These are phyloP conservation scores for Arge pagana DNA, from an alignment of 2,888 invertebrate genomes.

Conservation along the genomic window DNA sequence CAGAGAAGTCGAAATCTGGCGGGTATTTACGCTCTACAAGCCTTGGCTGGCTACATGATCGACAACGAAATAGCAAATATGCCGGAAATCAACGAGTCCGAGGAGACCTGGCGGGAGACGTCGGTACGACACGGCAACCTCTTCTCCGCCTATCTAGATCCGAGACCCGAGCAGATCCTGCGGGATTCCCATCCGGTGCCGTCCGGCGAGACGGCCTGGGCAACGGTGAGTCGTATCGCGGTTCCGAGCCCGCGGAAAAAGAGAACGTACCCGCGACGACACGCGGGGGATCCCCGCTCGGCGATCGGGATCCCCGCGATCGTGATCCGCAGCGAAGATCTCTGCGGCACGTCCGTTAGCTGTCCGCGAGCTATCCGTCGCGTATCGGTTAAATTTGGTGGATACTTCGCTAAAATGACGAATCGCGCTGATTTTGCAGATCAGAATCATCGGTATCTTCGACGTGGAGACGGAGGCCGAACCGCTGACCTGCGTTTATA, in stretches of 20 bases:
- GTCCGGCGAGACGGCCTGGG: slow-evolving; percentile 26
- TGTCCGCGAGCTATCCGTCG: not conserved
- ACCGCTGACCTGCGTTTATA: slow-evolving; percentile 33
- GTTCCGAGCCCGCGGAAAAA: too few relatives aligned
- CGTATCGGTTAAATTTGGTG: not conserved
- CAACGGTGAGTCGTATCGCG: slow-evolving; percentile 29
- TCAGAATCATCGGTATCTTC: slow-evolving; percentile 36
- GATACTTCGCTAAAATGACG: not conserved
- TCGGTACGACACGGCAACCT: slow-evolving; percentile 22
- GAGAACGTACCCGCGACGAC: too few relatives aligned
- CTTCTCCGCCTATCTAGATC: slow-evolving; percentile 38
- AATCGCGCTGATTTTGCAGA: slow-evolving; percentile 21
- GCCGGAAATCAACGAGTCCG: slow-evolving; percentile 19
- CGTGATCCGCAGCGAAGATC: too few relatives aligned
- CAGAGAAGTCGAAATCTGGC: slow-evolving; percentile 21
- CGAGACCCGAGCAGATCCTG: slow-evolving; percentile 37
- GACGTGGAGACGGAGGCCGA: slow-evolving; percentile 22
- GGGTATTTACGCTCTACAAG: slow-evolving; percentile 26
- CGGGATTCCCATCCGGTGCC: slow-evolving; percentile 27
- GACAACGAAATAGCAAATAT: slow-evolving; percentile 23
- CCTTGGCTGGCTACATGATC: slow-evolving; percentile 21
- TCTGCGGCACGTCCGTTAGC: too few relatives aligned
- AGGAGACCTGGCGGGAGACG: slow-evolving; percentile 27
- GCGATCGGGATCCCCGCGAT: too few relatives aligned
- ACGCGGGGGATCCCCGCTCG: too few relatives aligned